These are phyloP conservation scores for Lymantria monacha DNA, from an alignment of 2,888 invertebrate species.

Conservation along the genomic window DNA sequence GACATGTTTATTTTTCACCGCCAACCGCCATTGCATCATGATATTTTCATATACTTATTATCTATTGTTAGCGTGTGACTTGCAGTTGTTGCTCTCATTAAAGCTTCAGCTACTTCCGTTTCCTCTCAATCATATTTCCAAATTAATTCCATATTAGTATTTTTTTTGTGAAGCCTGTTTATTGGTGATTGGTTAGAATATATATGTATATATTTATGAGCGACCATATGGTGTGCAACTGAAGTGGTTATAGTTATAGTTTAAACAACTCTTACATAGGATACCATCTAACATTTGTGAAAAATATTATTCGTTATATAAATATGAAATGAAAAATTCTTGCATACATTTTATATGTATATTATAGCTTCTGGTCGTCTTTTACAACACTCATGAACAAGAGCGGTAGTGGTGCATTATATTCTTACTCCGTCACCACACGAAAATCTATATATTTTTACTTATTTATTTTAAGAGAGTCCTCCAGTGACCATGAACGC, in stretches of 20 bases:
- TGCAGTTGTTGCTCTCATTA: constrained; percentile 37
- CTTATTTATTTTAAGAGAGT: no score
- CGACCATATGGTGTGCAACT: background rate
- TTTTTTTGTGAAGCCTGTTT: constrained; percentile 7
- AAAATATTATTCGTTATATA: no score
- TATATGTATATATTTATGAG: background rate
- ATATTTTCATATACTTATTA: constrained; percentile 59
- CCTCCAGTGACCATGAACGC: no score
- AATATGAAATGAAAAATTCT: no score
- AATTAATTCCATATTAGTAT: constrained; percentile 7
- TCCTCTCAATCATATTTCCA: constrained; percentile 26
- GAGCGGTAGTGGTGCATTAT: no score
- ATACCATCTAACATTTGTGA: no score
- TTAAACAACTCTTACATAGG: no score
- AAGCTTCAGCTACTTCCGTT: constrained; percentile 40
- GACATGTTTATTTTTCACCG: constrained; percentile 59
- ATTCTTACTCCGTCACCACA: no score
- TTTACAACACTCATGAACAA: no score
- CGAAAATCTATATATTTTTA: no score
- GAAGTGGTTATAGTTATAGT: background rate
- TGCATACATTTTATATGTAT: no score
- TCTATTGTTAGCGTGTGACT: constrained; percentile 53
- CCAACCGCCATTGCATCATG: constrained; percentile 42
- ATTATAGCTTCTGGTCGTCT: no score
- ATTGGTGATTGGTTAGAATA: constrained; percentile 6